Percentiles rank a stretch among this genome's conserved stretches.
phyloP scores from a whole-genome alignment of 1,140 invertebrate genomes.

The Leptonema lineaticorne region DNA sequence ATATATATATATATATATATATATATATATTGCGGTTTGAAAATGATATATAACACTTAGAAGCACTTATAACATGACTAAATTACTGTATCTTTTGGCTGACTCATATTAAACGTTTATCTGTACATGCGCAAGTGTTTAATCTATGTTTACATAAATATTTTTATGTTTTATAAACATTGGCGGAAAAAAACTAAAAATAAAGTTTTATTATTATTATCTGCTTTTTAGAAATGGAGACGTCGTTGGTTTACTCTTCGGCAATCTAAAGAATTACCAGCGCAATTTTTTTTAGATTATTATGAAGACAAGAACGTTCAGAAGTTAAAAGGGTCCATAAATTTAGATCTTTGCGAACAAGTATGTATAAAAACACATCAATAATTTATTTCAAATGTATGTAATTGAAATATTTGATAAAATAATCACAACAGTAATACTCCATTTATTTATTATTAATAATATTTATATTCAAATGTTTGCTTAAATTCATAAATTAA shows the following conservation, averaged over 20 bases:
- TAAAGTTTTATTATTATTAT: constrained; percentile 42
- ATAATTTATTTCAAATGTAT: not conserved
- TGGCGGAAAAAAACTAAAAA: no score
- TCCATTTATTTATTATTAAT: no score
- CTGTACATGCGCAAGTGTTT: not conserved
- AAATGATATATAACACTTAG: not conserved
- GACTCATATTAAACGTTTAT: no score
- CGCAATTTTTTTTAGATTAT: constrained; percentile 92
- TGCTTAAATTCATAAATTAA: no score
- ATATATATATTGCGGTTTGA: not conserved
- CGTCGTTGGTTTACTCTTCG: constrained; percentile 89
- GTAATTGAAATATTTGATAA: no score
- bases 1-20: not conserved
- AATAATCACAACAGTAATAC: no score
- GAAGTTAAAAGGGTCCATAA: constrained; percentile 87
- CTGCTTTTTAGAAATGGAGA: constrained; percentile 81
- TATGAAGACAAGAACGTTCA: constrained; percentile 84
- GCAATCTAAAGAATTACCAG: constrained; percentile 85
- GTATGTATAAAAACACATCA: no score
- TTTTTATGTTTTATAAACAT: constrained; percentile 7
- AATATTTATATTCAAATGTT: no score
- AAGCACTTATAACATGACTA: no score
- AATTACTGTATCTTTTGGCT: not conserved
- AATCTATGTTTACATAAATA: not conserved
- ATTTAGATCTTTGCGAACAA: constrained; percentile 94